phyloP scores from a whole-genome alignment of 2,113 vertebrate genomes.

The Nesospiza acunhae region DNA sequence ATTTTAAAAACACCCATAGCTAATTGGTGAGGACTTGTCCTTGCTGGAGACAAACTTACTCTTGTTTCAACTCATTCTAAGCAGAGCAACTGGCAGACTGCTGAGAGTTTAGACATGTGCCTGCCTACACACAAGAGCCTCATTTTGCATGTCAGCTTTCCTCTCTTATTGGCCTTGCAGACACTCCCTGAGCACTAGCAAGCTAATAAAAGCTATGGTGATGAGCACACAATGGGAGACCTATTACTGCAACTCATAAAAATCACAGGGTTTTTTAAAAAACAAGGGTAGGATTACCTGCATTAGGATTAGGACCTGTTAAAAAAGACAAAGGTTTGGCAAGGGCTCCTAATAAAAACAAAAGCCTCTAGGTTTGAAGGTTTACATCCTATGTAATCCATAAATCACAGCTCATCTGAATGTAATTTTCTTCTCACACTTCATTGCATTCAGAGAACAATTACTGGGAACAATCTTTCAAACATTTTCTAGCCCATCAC shows the following conservation, averaged over 20 bases:
- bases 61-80: background rate
- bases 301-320: background rate
- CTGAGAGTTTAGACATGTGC: background rate
- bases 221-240: background rate
- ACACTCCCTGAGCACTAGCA: background rate
- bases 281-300: background rate
- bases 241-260: background rate
- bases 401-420: background rate
- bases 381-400: background rate
- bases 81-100: background rate
- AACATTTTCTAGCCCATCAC: background rate
- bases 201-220: background rate
- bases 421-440: background rate
- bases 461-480: background rate
- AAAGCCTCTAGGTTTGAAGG: background rate
- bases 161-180: background rate
- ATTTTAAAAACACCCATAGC: background rate
- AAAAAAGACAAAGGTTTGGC: background rate
- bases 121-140: background rate
- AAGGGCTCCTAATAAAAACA: background rate
- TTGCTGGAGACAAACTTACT: background rate
- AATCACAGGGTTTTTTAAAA: background rate
- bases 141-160: background rate
- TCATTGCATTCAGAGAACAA: background rate
- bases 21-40: background rate